Conservation (phyloP, 2,888 invertebrate species). For the Trichogramma dendrolimi region DNA sequence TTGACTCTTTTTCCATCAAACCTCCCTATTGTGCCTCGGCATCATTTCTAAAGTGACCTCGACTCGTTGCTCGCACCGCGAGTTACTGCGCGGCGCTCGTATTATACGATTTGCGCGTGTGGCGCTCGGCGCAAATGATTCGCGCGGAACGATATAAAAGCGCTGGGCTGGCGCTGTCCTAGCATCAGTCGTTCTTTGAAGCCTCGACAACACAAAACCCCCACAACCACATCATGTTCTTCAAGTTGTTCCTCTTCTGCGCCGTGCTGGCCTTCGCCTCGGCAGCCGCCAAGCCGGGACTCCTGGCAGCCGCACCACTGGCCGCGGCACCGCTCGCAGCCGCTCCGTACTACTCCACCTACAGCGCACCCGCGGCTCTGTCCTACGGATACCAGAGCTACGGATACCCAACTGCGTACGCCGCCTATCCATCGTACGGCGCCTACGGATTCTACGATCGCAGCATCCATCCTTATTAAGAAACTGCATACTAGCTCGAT, state of each 20-base stretch:
- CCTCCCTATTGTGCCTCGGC: no score
- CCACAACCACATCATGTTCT: constrained; percentile 14
- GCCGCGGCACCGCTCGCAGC: constrained; percentile 6
- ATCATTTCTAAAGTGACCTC: no score
- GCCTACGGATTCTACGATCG: background rate
- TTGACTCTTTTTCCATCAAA: no score
- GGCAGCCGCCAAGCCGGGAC: constrained; percentile 13
- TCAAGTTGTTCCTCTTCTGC: constrained; percentile 17
- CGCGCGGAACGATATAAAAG: no score
- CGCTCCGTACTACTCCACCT: no score
- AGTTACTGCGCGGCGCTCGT: no score
- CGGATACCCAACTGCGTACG: constrained; percentile 1
- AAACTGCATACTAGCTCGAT: no score
- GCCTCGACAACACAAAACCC: background rate
- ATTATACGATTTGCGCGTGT: no score
- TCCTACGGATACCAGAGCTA: background rate
- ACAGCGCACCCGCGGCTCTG: background rate
- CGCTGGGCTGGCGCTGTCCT: no score
- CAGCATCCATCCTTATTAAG: no score
- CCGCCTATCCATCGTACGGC: background rate
- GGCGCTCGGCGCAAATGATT: no score
- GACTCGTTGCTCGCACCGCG: no score
- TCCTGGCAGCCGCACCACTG: constrained; percentile 1
- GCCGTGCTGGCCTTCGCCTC: constrained; percentile 20
- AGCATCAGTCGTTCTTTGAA: constrained; percentile 15